Base-by-base conservation (phyloP, 2,888 invertebrate species). In the Drosophila engyochracea region DNA sequence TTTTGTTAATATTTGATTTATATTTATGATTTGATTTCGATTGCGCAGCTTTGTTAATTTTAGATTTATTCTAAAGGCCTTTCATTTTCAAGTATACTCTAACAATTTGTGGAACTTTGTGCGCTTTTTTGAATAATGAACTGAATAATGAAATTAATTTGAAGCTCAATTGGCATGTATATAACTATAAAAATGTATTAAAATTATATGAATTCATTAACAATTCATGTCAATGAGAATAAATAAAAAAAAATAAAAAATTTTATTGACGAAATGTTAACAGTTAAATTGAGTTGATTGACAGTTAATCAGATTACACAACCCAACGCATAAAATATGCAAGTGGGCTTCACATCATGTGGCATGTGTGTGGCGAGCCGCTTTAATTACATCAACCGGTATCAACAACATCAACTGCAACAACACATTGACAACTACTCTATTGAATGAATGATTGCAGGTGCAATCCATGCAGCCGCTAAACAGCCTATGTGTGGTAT, bases 221-320 rank as follows among this genome's bases (percentile, higher is more conserved):
- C 1, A 47, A 3, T 47, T 14, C 22, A 22, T 47, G 14, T 47
- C 14, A 47, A 16, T 14, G 22, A 14, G 14, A 22, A 30, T 57
- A 4, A n/a, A 58, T 4, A 22, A 22, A 41, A 4, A n/a, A 57
- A n/a, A 41, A 28, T 4, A 28, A 5, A 28, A 28, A 2, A 5
- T 28, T 31, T 41, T 10, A 19, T 12, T 7, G 22, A 16, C 22
- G 22, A 30, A 44, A 31, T 19, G 30, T 52, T 30, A 30, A 28
- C 30, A 19, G 12, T 6, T 14, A n/a, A 19, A 31, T 44, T 31
- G 44, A 44, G 22, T 31, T 57, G 16, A n/a, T 14, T 39, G n/a
- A 12, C 33, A 28, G 10, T 19, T 33, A 69, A 65, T 59, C 41
- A 53, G 63, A 74, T 69, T 74, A 69, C 52, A 70, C 47, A 79